Evolutionary conservation across 2,797 vertebrate species (phyloP).

Genomic region (Microctenopoma lineatum): DNA sequence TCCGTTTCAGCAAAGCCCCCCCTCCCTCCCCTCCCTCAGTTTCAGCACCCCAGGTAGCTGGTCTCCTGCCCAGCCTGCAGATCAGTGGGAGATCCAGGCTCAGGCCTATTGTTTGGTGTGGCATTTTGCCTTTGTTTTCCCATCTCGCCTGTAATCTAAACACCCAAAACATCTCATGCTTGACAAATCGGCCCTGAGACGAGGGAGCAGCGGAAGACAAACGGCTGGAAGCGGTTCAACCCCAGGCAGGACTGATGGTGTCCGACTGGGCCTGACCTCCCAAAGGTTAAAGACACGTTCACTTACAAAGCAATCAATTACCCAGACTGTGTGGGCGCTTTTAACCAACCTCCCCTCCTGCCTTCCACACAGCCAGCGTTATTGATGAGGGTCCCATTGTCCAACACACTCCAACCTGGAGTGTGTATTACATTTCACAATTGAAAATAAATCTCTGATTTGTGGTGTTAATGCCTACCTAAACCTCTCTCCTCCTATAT

Average conservation of each 20-base stretch:
- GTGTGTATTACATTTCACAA: constrained; percentile 74
- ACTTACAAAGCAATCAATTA: constrained; percentile 88
- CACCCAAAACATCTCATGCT: constrained; percentile 83
- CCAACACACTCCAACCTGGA: constrained; percentile 70
- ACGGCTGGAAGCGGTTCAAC: constrained; percentile 83
- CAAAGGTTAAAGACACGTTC: constrained; percentile 88
- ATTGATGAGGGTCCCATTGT: constrained; percentile 79
- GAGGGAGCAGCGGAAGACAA: constrained; percentile 81
- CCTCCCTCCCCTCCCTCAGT: constrained; percentile 57
- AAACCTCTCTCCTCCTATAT: constrained; percentile 51
- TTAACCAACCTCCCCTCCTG: constrained; percentile 77
- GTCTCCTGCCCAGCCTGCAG: constrained; percentile 78
- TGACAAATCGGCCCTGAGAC: constrained; percentile 82
- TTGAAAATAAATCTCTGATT: constrained; percentile 78
- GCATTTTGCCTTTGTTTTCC: constrained; percentile 86
- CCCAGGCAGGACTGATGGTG: constrained; percentile 83
- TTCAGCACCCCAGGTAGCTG: constrained; percentile 84
- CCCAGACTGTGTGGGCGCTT: constrained; percentile 78
- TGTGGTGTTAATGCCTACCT: constrained; percentile 63
- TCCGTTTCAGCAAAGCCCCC: constrained; percentile 69
- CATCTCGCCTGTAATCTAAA: constrained; percentile 86
- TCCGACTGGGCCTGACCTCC: constrained; percentile 85
- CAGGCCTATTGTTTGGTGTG: constrained; percentile 84
- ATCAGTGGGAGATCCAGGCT: constrained; percentile 81
- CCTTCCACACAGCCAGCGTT: constrained; percentile 75